Percentiles rank a stretch among this genome's conserved stretches.
Evolutionary conservation across 2,797 vertebrate genomes (phyloP).

Genomic region (Leptoclinus maculatus): DNA sequence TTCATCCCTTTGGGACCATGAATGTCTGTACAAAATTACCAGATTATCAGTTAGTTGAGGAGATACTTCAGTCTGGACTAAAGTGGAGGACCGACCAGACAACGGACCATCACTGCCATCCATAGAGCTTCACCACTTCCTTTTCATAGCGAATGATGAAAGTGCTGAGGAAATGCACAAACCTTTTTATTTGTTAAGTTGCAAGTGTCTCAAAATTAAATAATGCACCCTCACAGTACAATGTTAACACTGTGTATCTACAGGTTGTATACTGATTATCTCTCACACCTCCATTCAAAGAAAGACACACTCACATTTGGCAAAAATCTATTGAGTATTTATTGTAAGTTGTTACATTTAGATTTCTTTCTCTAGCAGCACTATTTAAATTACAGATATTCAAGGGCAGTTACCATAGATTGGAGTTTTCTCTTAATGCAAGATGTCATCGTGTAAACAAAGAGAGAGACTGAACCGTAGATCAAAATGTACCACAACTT

Average conservation of each 20-base stretch:
- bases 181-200: background rate
- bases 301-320: conserved; percentile 73
- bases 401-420: conserved; percentile 81
- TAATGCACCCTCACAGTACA: background rate
- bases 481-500: conserved; percentile 70
- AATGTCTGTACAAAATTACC: background rate
- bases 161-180: background rate
- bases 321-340: conserved; percentile 86
- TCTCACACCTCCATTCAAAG: conserved; percentile 34
- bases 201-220: background rate
- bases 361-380: conserved; percentile 84
- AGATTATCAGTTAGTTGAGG: background rate
- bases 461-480: conserved; percentile 73
- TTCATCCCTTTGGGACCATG: background rate
- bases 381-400: conserved; percentile 84
- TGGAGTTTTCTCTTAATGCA: conserved; percentile 73
- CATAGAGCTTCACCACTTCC: background rate
- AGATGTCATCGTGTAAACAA: conserved; percentile 79
- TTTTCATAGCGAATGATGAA: background rate
- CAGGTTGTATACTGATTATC: background rate
- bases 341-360: conserved; percentile 86
- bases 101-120: background rate
- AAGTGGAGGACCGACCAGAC: background rate
- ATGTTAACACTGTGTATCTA: background rate
- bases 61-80: background rate